phyloP scores from a whole-genome alignment of 2,113 vertebrate species.

The Spea bombifrons region DNA sequence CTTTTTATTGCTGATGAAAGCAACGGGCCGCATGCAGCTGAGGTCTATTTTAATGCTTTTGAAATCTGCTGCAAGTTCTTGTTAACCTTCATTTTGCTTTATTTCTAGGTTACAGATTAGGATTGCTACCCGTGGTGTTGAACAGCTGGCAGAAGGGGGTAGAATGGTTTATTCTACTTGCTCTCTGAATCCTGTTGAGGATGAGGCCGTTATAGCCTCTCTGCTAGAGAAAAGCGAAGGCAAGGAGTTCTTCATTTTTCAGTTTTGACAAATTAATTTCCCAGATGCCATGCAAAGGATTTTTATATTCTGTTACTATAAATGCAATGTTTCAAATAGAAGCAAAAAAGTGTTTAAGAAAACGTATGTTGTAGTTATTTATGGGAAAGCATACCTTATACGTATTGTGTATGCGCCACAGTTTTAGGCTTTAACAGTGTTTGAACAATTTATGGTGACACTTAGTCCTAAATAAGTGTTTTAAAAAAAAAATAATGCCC shows the following conservation, averaged over 20 bases:
- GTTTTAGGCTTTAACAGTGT: too few relatives aligned
- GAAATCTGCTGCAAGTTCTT: constrained; percentile 22
- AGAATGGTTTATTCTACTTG: constrained; percentile 98
- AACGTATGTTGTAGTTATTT: too few relatives aligned
- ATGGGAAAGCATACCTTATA: too few relatives aligned
- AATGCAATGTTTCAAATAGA: background rate
- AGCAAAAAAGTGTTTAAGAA: too few relatives aligned
- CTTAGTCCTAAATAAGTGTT: too few relatives aligned
- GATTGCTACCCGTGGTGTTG: constrained; percentile 88
- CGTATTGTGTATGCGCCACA: too few relatives aligned
- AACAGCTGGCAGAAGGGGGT: constrained; percentile 90
- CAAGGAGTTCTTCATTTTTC: constrained; percentile 49
- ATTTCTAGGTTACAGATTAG: constrained; percentile 84
- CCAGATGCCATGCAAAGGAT: background rate
- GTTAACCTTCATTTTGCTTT: constrained; percentile 18
- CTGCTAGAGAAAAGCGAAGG: constrained; percentile 95
- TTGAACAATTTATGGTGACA: too few relatives aligned
- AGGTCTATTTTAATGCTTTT: constrained; percentile 6
- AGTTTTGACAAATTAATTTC: background rate
- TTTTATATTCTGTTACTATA: background rate
- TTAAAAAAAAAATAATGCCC: too few relatives aligned
- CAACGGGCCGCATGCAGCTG: background rate
- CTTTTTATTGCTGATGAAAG: background rate
- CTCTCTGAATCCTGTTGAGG: constrained; percentile 90
- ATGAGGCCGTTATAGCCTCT: constrained; percentile 89